Evolutionary conservation across 2,113 vertebrate genomes (phyloP), one percentile per base, ranked within the genome.

Genomic region (Dicrurus megarhynchus): DNA sequence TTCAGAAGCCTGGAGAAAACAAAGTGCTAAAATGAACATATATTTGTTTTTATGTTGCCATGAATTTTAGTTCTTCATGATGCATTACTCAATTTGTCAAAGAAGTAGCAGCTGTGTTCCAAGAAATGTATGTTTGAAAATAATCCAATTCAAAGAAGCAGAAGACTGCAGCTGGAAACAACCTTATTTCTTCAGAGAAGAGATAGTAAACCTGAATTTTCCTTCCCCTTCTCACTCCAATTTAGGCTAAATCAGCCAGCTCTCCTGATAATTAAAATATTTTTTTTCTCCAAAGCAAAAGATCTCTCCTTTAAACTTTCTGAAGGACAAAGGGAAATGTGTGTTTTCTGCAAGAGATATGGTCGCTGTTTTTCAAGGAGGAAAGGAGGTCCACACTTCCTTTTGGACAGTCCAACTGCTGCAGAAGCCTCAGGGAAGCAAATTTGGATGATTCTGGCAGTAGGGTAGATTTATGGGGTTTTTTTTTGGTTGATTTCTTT

Each of bases 1-100:
- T 96, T 97, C 87, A 93, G 75, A 93, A 75, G n/a, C 63, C 68
- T 35, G 64, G 21, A 39, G 30, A 98, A 96, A 90, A 94, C 44
- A 94, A 84, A 94, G 55, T 80, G 64, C 56, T 94, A 82, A 96
- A 97, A 97, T 85, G 71, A 96, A 84, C 93, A 94, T 86, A 84
- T 56, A 87, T 93, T 96, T 96, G 85, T 20, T 97, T 96, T 97
- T 97, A 94, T 82, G 84, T 94, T 93, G 61, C 67, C 89, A 35
- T 91, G 93, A 87, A 93, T 91, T 96, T 96, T 71, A 78, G 53
- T 64, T 90, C 63, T 87, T 96, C 37, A 11, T 55, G 93, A 94
- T 85, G 71, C 46, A 86, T 95, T 96, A 90, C 75, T 95, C 90
- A 79, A 92, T 94, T 97, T 89, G 93, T 95, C 69, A 74, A 77